Evolutionary conservation across 1,140 invertebrate species (phyloP).

Genomic region (Choristoneura fumiferana): DNA sequence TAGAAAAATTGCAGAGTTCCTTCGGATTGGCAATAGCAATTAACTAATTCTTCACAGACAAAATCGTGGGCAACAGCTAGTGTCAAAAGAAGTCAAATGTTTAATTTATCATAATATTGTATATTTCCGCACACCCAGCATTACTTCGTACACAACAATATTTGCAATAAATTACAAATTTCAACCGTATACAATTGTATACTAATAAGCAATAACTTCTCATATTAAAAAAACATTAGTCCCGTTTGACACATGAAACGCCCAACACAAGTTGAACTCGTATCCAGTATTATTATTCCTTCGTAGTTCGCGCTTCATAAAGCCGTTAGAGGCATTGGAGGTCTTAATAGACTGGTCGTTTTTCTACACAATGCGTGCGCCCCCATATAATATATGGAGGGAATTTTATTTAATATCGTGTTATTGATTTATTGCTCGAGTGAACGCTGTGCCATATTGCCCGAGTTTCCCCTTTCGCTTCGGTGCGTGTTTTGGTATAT

Average conservation of each 20-base stretch:
- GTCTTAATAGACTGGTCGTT: slow-evolving; percentile 35
- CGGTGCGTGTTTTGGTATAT: slow-evolving; percentile 15
- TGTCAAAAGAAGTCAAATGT: no score
- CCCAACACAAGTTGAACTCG: slow-evolving; percentile 27
- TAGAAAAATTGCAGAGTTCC: no score
- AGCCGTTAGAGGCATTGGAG: slow-evolving; percentile 18
- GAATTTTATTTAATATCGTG: slow-evolving; percentile 60
- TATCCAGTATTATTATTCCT: background rate
- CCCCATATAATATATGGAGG: slow-evolving; percentile 49
- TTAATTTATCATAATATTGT: no score
- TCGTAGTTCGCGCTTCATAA: background rate
- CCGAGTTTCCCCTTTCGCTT: slow-evolving; percentile 36
- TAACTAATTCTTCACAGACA: no score
- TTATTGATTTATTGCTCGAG: slow-evolving; percentile 58
- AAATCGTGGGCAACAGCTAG: no score
- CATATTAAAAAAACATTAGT: slow-evolving; percentile 52
- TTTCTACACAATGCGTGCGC: slow-evolving; percentile 43
- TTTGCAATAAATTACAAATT: slow-evolving; percentile 21
- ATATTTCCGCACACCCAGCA: no score
- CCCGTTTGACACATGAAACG: slow-evolving; percentile 39
- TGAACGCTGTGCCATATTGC: slow-evolving; percentile 42
- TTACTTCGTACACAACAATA: background rate
- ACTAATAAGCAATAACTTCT: slow-evolving; percentile 50
- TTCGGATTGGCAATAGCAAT: no score
- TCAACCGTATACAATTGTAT: slow-evolving; percentile 35